These are phyloP conservation scores for Drosophila sturtevanti DNA, from an alignment of 1,140 invertebrate genomes.

Conservation along the genomic window DNA sequence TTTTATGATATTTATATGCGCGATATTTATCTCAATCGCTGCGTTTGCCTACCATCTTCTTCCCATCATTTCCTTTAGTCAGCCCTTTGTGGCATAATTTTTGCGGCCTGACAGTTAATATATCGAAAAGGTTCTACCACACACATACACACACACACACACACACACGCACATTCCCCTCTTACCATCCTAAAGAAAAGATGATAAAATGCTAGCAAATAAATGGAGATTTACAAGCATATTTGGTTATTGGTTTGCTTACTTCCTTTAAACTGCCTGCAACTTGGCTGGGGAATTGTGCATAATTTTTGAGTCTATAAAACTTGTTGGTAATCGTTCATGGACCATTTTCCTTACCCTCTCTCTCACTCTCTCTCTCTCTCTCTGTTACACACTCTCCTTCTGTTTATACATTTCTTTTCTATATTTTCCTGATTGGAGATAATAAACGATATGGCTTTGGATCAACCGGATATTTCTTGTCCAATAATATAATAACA, in stretches of 20 bases:
- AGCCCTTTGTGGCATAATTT: conserved; percentile 44
- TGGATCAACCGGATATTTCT: background rate
- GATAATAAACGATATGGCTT: background rate
- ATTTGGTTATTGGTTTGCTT: conserved; percentile 25
- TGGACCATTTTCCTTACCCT: background rate
- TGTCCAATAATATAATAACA: background rate
- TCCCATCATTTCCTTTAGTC: background rate
- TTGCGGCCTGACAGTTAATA: conserved; percentile 52
- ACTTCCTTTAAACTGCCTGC: conserved; percentile 29
- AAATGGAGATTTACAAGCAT: conserved; percentile 33
- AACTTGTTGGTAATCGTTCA: conserved; percentile 2
- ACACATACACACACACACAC: background rate
- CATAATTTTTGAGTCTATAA: conserved; percentile 25
- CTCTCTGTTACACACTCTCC: background rate
- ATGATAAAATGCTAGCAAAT: conserved; percentile 41
- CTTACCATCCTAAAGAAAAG: background rate
- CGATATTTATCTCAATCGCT: conserved; percentile 65
- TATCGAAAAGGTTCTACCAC: conserved; percentile 46
- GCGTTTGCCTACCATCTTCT: conserved; percentile 20
- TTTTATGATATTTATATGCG: conserved; percentile 69
- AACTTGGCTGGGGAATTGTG: conserved; percentile 23
- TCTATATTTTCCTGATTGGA: background rate
- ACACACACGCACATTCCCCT: background rate
- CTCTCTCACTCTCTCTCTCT: background rate
- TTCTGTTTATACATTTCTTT: no score